Percentiles rank a stretch among this genome's conserved stretches.
Conservation (phyloP, 2,113 vertebrate species). For the Cynoglossus semilaevis region DNA sequence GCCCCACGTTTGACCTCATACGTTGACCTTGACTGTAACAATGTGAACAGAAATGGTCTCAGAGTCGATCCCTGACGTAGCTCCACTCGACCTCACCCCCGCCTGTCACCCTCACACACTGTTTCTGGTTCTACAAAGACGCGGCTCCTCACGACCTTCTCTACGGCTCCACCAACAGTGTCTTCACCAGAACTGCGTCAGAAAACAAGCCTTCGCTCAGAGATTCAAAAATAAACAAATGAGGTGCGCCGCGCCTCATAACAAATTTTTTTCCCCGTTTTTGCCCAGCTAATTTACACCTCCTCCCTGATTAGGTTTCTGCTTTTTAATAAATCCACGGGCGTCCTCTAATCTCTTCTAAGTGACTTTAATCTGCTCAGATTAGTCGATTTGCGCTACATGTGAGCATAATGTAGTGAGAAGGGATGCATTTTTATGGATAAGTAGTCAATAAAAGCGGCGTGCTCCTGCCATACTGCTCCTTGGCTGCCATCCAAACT, state of each 20-base stretch:
- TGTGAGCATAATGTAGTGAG: slow-evolving; percentile 60
- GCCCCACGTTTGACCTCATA: too few relatives aligned
- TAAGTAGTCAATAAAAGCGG: slow-evolving; percentile 76
- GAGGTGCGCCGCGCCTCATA: slow-evolving; percentile 18
- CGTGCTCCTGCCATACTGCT: slow-evolving; percentile 61
- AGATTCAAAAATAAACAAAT: not conserved
- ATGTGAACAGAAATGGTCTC: too few relatives aligned
- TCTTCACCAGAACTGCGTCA: too few relatives aligned
- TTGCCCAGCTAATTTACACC: slow-evolving; percentile 56
- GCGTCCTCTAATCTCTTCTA: slow-evolving; percentile 65
- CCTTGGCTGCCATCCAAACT: slow-evolving; percentile 70
- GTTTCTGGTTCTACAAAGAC: too few relatives aligned
- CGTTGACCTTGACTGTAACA: too few relatives aligned
- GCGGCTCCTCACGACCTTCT: too few relatives aligned
- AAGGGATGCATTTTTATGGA: slow-evolving; percentile 69
- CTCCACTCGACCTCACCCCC: too few relatives aligned
- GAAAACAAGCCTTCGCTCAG: not conserved
- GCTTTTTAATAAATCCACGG: slow-evolving; percentile 62
- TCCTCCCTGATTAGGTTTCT: slow-evolving; percentile 59
- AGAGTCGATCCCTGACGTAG: too few relatives aligned
- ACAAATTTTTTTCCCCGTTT: slow-evolving; percentile 23
- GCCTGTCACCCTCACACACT: too few relatives aligned
- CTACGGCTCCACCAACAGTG: too few relatives aligned
- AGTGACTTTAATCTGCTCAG: slow-evolving; percentile 68
- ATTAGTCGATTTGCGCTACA: slow-evolving; percentile 61